A percentile compares a stretch with the other conserved stretches of the same genome.
Conservation (phyloP, 2,888 invertebrate genomes). For the Drosophila ustulata region DNA sequence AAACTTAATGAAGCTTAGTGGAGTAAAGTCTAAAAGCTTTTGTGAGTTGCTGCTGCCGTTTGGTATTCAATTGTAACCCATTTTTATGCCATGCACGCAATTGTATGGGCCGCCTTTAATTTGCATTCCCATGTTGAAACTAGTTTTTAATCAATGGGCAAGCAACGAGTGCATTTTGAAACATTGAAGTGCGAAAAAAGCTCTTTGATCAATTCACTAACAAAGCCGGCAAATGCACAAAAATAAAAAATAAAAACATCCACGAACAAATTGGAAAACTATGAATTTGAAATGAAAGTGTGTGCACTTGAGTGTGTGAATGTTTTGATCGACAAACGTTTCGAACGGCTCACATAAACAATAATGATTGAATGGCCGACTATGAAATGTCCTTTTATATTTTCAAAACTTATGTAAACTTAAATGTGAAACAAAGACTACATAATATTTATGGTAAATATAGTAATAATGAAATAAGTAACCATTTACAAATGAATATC, state of each 20-base stretch:
- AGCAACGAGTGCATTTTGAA: slow-evolving; percentile 23
- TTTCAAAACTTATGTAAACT: too few species aligned
- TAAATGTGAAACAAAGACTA: too few species aligned
- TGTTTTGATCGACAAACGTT: slow-evolving; percentile 31
- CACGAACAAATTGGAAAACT: slow-evolving; percentile 26
- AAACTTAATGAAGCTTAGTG: not conserved
- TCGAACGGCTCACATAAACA: slow-evolving; percentile 23
- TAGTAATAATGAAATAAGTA: too few species aligned
- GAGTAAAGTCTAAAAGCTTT: not conserved
- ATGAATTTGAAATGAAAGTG: slow-evolving; percentile 24
- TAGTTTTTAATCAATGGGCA: slow-evolving; percentile 47
- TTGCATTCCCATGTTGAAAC: slow-evolving; percentile 30
- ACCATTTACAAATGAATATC: too few species aligned
- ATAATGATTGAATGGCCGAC: not conserved
- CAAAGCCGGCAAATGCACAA: slow-evolving; percentile 22
- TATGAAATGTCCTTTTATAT: not conserved
- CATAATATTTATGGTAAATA: too few species aligned
- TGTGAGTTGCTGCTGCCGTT: not conserved
- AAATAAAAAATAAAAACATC: slow-evolving; percentile 2
- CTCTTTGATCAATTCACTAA: slow-evolving; percentile 50
- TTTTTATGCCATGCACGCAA: slow-evolving; percentile 4
- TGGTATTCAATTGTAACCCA: not conserved
- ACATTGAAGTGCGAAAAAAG: slow-evolving; percentile 39
- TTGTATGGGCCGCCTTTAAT: slow-evolving; percentile 28
- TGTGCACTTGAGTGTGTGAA: slow-evolving; percentile 20